A percentile compares a stretch with the other conserved stretches of the same genome.
phyloP scores from a whole-genome alignment of 2,113 vertebrate genomes.

The Thermophis baileyi region DNA sequence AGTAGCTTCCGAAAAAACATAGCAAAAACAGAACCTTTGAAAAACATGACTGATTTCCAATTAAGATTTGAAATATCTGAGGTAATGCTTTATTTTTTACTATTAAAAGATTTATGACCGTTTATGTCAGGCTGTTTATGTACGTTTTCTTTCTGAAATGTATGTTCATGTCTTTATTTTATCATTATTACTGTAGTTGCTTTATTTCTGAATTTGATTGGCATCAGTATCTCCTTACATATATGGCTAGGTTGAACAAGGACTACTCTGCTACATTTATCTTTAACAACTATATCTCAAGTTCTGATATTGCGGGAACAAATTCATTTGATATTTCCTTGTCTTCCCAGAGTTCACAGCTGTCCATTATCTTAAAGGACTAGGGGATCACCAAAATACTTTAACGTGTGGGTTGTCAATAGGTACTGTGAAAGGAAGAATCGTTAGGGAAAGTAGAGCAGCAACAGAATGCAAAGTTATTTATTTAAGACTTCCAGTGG shows the following conservation, averaged over 20 bases:
- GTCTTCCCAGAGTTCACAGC: neutral
- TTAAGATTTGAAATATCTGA: slow-evolving; percentile 87
- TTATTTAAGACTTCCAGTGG: neutral
- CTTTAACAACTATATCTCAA: neutral
- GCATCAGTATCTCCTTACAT: neutral
- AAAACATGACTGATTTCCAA: slow-evolving; percentile 86
- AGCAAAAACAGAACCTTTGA: slow-evolving; percentile 73
- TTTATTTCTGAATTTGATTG: neutral
- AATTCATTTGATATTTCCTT: neutral
- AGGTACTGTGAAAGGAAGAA: neutral
- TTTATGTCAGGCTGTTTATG: neutral
- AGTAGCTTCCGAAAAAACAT: slow-evolving; percentile 61
- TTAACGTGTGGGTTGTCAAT: neutral
- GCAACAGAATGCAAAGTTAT: too few relatives aligned
- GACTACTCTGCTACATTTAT: neutral
- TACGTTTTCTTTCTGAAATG: neutral
- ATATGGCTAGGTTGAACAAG: neutral
- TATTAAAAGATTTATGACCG: neutral
- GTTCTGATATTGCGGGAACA: neutral
- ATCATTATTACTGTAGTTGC: neutral
- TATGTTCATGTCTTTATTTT: neutral
- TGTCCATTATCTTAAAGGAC: neutral
- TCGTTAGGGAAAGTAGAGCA: neutral
- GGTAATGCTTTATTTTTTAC: slow-evolving; percentile 66
- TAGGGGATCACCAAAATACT: neutral